Percentiles rank a stretch among this genome's conserved stretches.
Evolutionary conservation across 2,113 vertebrate species (phyloP).

Genomic region (Dasyornis broadbenti): DNA sequence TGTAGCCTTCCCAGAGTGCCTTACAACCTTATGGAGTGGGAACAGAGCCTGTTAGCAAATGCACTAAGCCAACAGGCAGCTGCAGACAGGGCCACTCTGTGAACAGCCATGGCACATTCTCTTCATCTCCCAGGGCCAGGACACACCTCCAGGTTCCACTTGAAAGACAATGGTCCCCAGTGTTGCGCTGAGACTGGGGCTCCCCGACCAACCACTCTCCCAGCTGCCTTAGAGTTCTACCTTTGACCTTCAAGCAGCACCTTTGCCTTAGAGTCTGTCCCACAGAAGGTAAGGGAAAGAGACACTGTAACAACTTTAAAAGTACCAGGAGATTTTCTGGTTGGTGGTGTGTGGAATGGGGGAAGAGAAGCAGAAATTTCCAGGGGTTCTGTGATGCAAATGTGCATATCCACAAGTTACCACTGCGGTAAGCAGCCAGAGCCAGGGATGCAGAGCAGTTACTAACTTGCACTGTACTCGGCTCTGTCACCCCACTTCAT

Average conservation of each 20-base stretch:
- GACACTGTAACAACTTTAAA: not conserved
- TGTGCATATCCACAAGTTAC: not conserved
- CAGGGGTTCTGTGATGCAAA: not conserved
- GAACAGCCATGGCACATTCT: not conserved
- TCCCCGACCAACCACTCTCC: not conserved
- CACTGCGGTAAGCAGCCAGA: not conserved
- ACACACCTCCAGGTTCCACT: not conserved
- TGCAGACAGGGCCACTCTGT: not conserved
- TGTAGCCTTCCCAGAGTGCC: not conserved
- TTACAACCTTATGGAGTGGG: not conserved
- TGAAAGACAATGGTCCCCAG: not conserved
- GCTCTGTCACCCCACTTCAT: not conserved
- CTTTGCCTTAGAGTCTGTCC: not conserved
- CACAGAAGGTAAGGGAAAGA: not conserved
- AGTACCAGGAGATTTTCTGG: not conserved
- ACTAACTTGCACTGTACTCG: not conserved
- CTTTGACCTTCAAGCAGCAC: not conserved
- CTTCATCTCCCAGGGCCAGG: not conserved
- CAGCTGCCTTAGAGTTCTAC: not conserved
- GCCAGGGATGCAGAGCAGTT: not conserved
- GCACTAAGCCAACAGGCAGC: not conserved
- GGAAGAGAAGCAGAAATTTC: not conserved
- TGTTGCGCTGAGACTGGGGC: rapidly evolving
- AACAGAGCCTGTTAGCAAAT: not conserved
- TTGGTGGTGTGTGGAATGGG: not conserved